phyloP scores from a whole-genome alignment of 1,140 invertebrate genomes.

The Bombus huntii region DNA sequence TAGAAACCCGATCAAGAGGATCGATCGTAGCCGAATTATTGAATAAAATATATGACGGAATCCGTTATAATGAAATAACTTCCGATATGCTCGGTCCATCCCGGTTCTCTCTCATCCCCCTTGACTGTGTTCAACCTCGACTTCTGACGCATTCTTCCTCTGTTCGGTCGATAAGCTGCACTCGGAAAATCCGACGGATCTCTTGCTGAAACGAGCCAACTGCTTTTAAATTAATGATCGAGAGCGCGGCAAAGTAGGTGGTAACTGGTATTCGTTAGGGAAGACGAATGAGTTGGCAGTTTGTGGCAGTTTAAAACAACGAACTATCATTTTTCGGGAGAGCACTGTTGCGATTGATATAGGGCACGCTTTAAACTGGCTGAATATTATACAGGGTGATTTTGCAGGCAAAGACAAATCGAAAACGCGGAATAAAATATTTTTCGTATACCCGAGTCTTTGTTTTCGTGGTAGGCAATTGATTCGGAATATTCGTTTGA shows the following conservation, averaged over 20 bases:
- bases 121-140: not conserved
- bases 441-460: not conserved
- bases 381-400: not conserved
- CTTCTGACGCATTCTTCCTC: conserved; percentile 20
- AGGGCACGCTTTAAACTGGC: not conserved
- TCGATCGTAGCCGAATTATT: conserved; percentile 45
- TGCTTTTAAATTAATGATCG: conserved; percentile 16
- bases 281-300: not conserved
- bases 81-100: conserved; percentile 7
- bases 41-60: conserved; percentile 43
- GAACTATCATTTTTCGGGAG: not conserved
- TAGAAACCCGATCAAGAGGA: conserved; percentile 23
- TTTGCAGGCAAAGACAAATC: not conserved
- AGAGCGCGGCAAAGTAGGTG: not conserved
- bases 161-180: not conserved
- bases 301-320: not conserved
- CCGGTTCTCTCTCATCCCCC: not conserved
- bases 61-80: conserved; percentile 49
- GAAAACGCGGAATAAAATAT: not conserved
- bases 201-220: not conserved
- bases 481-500: not conserved
- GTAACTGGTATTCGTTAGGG: not conserved
- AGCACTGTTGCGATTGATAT: not conserved
- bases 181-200: conserved; percentile 32
- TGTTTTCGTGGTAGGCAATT: not conserved